phyloP scores from a whole-genome alignment of 2,888 invertebrate genomes.

The Drosophila meridionalis region DNA sequence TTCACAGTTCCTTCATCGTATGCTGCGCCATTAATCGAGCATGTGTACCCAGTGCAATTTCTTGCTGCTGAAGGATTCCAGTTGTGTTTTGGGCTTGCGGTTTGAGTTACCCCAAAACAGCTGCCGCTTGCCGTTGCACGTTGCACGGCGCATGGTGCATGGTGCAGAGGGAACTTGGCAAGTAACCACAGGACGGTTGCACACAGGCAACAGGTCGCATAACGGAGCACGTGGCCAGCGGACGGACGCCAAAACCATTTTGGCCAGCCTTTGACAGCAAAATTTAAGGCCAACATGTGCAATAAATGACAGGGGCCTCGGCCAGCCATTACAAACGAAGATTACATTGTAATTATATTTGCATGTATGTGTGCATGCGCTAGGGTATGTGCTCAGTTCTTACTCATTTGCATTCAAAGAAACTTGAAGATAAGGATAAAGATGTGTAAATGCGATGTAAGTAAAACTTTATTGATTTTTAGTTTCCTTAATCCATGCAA shows the following conservation, averaged over 20 bases:
- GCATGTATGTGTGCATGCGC: not conserved
- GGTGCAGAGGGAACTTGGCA: slow-evolving; percentile 30
- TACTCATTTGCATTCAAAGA: slow-evolving; percentile 13
- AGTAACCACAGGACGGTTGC: slow-evolving; percentile 15
- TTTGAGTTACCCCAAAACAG: slow-evolving; percentile 53
- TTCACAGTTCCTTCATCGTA: not conserved
- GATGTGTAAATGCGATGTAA: not conserved
- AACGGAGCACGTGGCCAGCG: slow-evolving; percentile 32
- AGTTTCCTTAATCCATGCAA: not conserved
- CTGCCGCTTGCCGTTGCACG: slow-evolving; percentile 42
- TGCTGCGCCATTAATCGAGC: slow-evolving; percentile 40
- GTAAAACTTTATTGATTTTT: not conserved
- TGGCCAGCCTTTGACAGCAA: slow-evolving; percentile 36
- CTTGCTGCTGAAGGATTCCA: slow-evolving; percentile 40
- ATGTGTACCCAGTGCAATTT: slow-evolving; percentile 33
- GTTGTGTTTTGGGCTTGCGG: slow-evolving; percentile 19
- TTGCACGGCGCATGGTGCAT: slow-evolving; percentile 15
- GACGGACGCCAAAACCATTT: slow-evolving; percentile 6
- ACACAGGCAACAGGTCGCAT: slow-evolving; percentile 35
- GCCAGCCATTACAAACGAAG: slow-evolving; percentile 1
- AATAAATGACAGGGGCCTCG: slow-evolving; percentile 46
- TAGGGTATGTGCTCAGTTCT: slow-evolving; percentile 3
- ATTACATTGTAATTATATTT: slow-evolving; percentile 41
- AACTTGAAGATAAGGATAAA: not conserved
- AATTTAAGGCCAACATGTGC: slow-evolving; percentile 62